phyloP scores from a whole-genome alignment of 2,888 invertebrate genomes.

The Idaea aversata region DNA sequence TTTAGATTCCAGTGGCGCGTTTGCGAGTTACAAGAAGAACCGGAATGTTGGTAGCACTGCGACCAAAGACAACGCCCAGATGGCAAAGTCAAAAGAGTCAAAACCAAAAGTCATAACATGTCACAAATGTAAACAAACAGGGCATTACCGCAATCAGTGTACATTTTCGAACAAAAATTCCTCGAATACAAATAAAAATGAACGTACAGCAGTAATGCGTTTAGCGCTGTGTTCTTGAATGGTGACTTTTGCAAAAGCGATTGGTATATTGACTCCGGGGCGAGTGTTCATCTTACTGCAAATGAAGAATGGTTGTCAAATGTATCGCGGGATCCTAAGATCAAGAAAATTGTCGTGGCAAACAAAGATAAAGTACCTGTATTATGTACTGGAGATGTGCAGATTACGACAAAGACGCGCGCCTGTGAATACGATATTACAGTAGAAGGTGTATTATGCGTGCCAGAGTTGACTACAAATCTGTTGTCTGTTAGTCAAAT shows the following conservation, averaged over 20 bases:
- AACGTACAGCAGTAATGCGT: slow-evolving; percentile 16
- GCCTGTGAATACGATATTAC: slow-evolving; percentile 16
- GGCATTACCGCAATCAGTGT: slow-evolving; percentile 11
- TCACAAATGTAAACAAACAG: slow-evolving; percentile 10
- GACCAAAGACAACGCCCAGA: not conserved
- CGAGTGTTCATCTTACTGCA: slow-evolving; percentile 14
- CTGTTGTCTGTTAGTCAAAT: slow-evolving; percentile 29
- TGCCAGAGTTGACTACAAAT: slow-evolving; percentile 26
- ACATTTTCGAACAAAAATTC: not conserved
- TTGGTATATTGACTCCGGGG: slow-evolving; percentile 28
- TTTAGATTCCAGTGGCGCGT: not conserved
- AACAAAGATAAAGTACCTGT: slow-evolving; percentile 22
- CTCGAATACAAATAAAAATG: not conserved
- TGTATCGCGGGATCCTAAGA: not conserved
- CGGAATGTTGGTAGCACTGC: not conserved
- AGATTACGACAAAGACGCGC: slow-evolving; percentile 17
- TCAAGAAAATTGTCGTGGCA: slow-evolving; percentile 25
- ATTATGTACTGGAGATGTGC: slow-evolving; percentile 21
- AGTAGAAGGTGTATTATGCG: slow-evolving; percentile 25
- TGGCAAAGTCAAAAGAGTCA: slow-evolving; percentile 1
- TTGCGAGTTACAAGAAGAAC: slow-evolving; percentile 3
- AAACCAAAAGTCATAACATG: slow-evolving; percentile 6
- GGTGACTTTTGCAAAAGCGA: slow-evolving; percentile 17
- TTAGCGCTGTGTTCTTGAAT: slow-evolving; percentile 24
- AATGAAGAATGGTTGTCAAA: slow-evolving; percentile 14